A percentile compares a stretch with the other conserved stretches of the same genome.
Evolutionary conservation across 2,113 vertebrate genomes (phyloP).

Genomic region (Paraplagusia blochii): DNA sequence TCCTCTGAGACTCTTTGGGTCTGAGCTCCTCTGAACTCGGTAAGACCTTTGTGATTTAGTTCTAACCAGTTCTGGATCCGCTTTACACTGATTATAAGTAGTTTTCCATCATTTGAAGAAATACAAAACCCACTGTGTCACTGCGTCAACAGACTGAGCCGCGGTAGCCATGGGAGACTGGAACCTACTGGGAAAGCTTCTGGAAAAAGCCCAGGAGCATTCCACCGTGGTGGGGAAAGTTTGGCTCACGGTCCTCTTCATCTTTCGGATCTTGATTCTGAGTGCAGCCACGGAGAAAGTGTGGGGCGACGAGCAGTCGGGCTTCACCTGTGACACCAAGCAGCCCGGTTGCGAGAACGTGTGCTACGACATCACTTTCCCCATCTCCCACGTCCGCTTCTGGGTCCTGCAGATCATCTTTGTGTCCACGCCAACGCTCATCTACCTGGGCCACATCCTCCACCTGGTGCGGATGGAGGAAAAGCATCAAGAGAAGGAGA

Average conservation of each 20-base stretch:
- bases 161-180: conserved; percentile 82
- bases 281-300: conserved; percentile 83
- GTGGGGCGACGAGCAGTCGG: conserved; percentile 84
- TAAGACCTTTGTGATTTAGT: conserved; percentile 9
- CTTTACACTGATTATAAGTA: not conserved
- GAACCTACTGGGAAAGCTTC: conserved; percentile 83
- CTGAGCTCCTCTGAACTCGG: conserved; percentile 27
- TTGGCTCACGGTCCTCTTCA: conserved; percentile 85
- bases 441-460: conserved; percentile 86
- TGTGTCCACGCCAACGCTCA: conserved; percentile 82
- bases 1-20: conserved; percentile 21
- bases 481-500: conserved; percentile 67
- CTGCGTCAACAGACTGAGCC: conserved; percentile 31
- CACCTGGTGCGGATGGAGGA: conserved; percentile 83
- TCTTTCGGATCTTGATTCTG: conserved; percentile 85
- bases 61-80: not conserved
- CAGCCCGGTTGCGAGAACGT: conserved; percentile 86
- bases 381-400: conserved; percentile 87
- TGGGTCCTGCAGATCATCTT: conserved; percentile 92
- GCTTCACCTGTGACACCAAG: conserved; percentile 86
- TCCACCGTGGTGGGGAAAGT: conserved; percentile 84
- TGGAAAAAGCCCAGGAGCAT: conserved; percentile 85
- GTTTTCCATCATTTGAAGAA: not conserved
- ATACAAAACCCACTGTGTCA: not conserved
- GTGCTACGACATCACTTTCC: conserved; percentile 86